Conservation (phyloP, 2,888 invertebrate genomes). For the Ochlodes sylvanus region DNA sequence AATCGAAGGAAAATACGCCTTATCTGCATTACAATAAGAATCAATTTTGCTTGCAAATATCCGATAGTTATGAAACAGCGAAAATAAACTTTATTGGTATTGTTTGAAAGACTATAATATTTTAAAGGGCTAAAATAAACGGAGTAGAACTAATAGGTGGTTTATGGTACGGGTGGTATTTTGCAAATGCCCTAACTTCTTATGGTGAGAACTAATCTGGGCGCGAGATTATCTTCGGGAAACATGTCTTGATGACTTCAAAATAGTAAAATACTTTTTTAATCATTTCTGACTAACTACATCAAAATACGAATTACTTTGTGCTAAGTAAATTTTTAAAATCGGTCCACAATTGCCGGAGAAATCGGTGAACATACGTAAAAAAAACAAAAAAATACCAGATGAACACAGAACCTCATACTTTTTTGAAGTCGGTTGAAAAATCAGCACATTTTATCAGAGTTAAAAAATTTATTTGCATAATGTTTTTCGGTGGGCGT, state of each 20-base stretch:
- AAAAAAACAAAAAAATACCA: no score
- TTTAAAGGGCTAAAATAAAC: slow-evolving; percentile 5
- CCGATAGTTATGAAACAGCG: neutral
- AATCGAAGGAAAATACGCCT: slow-evolving; percentile 1
- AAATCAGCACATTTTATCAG: neutral
- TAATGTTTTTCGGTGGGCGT: neutral
- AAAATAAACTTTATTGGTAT: slow-evolving; percentile 7
- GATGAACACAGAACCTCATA: no score
- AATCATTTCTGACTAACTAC: no score
- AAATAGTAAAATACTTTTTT: neutral
- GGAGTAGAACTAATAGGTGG: slow-evolving; percentile 17
- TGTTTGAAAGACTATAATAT: neutral
- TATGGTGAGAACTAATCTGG: no score
- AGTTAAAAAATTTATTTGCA: neutral
- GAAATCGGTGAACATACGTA: no score
- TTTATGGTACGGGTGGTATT: slow-evolving; percentile 22
- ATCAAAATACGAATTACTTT: no score
- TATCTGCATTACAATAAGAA: neutral
- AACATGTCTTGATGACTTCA: no score
- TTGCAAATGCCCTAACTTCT: neutral
- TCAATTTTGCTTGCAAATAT: neutral
- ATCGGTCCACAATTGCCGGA: no score
- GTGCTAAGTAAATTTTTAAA: no score
- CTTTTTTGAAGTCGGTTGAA: no score
- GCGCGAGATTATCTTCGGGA: no score